These are phyloP conservation scores for Acrossocheilus fasciatus DNA, from an alignment of 2,797 vertebrate genomes.

Conservation along the genomic window DNA sequence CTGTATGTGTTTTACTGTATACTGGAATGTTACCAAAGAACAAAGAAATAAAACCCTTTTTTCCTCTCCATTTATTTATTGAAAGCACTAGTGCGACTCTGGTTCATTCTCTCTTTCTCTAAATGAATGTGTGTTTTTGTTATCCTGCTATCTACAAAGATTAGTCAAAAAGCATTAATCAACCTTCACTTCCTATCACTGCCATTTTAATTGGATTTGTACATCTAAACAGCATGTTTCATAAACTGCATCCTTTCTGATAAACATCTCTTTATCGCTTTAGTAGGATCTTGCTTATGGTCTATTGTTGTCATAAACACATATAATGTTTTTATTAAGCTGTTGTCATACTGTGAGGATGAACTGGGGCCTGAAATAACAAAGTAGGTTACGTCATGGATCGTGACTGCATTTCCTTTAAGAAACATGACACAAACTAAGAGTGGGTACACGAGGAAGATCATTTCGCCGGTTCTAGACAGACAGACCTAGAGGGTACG, in stretches of 20 bases:
- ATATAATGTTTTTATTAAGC: conserved; percentile 10
- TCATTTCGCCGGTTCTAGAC: conserved; percentile 14
- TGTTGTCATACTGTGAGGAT: neutral
- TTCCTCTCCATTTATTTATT: neutral
- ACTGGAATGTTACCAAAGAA: conserved; percentile 21
- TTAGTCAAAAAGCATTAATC: conserved; percentile 11
- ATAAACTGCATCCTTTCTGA: conserved; percentile 30
- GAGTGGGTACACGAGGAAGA: neutral
- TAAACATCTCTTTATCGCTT: conserved; percentile 43
- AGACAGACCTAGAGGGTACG: conserved; percentile 19
- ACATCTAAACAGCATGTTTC: conserved; percentile 17
- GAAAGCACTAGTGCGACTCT: neutral
- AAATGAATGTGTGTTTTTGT: conserved; percentile 30
- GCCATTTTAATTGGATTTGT: conserved; percentile 37
- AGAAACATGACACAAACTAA: conserved; percentile 34
- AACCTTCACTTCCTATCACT: conserved; percentile 6
- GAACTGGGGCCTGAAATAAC: neutral
- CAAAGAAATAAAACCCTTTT: neutral
- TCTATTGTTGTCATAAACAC: conserved; percentile 22
- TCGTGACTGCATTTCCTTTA: conserved; percentile 13
- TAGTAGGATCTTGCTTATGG: neutral
- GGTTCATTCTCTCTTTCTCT: neutral
- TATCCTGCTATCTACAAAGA: neutral
- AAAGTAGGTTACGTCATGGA: neutral
- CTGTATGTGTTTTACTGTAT: neutral